Evolutionary conservation across 1,140 invertebrate genomes (phyloP).

Genomic region (Aleiodes sp.): DNA sequence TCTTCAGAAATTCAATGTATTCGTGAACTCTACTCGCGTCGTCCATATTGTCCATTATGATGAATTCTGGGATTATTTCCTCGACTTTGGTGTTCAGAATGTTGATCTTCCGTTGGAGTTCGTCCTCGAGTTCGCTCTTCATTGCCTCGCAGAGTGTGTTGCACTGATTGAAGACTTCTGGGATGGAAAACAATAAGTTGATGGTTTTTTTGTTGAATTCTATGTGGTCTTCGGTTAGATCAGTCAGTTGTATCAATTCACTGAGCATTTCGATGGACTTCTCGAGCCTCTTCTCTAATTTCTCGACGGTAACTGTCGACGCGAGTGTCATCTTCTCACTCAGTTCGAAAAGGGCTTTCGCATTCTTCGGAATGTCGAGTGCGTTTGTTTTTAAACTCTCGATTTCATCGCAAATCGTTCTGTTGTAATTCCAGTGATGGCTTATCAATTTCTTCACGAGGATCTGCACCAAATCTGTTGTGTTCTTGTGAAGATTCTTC

Average conservation of each 20-base stretch:
- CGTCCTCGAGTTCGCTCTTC: conserved; percentile 72
- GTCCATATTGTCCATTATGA: conserved; percentile 64
- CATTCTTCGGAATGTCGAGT: conserved; percentile 61
- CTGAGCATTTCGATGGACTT: conserved; percentile 55
- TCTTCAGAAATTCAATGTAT: conserved; percentile 66
- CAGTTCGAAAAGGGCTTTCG: conserved; percentile 64
- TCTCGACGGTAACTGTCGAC: conserved; percentile 55
- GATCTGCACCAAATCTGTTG: conserved; percentile 41
- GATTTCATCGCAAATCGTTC: conserved; percentile 53
- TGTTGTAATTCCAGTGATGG: conserved; percentile 52
- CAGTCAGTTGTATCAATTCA: conserved; percentile 59
- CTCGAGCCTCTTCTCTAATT: conserved; percentile 56
- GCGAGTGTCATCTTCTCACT: conserved; percentile 62
- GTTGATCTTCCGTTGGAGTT: conserved; percentile 67
- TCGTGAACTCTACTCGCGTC: conserved; percentile 54
- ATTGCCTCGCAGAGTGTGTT: conserved; percentile 70
- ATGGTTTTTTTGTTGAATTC: conserved; percentile 60
- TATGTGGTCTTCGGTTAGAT: conserved; percentile 60
- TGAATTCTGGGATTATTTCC: conserved; percentile 66
- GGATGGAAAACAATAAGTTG: conserved; percentile 65
- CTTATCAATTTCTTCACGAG: conserved; percentile 48
- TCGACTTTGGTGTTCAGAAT: conserved; percentile 69
- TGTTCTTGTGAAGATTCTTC: conserved; percentile 44
- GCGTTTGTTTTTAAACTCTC: conserved; percentile 50
- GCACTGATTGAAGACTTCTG: conserved; percentile 64